Percentiles rank a stretch among this genome's conserved stretches.
Conservation (phyloP, 2,797 vertebrate species). For the Rhincodon typus region DNA sequence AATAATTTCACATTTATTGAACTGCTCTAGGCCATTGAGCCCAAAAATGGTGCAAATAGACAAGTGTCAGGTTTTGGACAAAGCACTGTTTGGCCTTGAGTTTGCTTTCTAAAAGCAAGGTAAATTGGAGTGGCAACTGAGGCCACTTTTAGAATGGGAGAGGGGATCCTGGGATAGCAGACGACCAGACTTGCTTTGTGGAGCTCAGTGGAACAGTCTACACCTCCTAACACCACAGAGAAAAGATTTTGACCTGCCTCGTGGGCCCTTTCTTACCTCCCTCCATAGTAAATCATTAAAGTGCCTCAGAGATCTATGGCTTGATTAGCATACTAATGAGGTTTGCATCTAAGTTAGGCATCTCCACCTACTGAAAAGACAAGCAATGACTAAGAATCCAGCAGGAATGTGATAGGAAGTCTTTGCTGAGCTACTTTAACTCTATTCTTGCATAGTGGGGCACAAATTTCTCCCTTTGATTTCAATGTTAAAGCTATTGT, state of each 20-base stretch:
- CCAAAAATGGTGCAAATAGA: not conserved
- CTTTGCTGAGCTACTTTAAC: not conserved
- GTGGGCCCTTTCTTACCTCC: not conserved
- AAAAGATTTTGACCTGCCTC: not conserved
- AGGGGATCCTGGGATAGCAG: not conserved
- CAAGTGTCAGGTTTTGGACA: too few species aligned
- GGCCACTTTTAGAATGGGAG: not conserved
- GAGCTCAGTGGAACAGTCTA: not conserved
- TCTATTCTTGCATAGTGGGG: not conserved
- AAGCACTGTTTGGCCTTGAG: not conserved
- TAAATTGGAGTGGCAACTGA: not conserved
- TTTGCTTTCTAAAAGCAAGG: not conserved
- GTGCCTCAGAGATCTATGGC: not conserved
- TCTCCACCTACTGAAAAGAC: not conserved
- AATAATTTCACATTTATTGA: not conserved
- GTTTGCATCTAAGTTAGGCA: not conserved
- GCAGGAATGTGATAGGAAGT: not conserved
- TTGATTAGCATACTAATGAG: not conserved
- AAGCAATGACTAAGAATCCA: not conserved
- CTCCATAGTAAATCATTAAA: not conserved
- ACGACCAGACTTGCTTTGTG: not conserved
- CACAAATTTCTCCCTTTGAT: not conserved
- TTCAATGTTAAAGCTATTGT: not conserved
- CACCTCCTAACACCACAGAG: not conserved
- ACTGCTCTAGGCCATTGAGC: not conserved